Conservation (phyloP, 2,113 vertebrate species). For the Addax nasomaculatus region DNA sequence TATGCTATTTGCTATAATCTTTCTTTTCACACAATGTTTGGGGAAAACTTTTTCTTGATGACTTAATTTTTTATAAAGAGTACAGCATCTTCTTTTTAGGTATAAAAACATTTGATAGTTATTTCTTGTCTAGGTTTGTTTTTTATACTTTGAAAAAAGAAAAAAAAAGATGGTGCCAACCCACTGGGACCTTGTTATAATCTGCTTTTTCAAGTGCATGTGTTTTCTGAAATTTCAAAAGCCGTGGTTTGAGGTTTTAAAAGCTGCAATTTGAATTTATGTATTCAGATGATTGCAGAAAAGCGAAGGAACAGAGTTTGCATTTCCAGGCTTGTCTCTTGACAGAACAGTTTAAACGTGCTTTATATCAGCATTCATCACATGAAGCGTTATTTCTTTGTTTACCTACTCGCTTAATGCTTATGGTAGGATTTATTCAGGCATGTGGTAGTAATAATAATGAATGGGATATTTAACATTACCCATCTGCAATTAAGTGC, state of each 20-base stretch:
- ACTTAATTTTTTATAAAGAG: slow-evolving; percentile 38
- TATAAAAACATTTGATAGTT: slow-evolving; percentile 42
- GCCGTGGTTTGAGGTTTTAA: slow-evolving; percentile 48
- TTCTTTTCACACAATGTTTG: neutral
- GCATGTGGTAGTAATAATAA: slow-evolving; percentile 62
- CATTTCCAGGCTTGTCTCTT: slow-evolving; percentile 60
- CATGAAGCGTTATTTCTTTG: slow-evolving; percentile 70
- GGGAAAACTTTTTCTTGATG: neutral
- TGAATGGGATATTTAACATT: slow-evolving; percentile 71
- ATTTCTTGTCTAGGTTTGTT: slow-evolving; percentile 33
- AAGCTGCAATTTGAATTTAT: slow-evolving; percentile 46
- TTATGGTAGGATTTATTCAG: slow-evolving; percentile 73
- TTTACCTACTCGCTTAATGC: slow-evolving; percentile 71
- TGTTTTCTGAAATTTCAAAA: slow-evolving; percentile 61
- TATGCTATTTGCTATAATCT: neutral
- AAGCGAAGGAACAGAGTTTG: slow-evolving; percentile 32
- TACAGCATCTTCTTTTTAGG: slow-evolving; percentile 29
- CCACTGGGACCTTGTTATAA: neutral
- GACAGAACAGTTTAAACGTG: slow-evolving; percentile 59
- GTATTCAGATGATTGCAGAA: slow-evolving; percentile 59
- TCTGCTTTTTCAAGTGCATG: slow-evolving; percentile 34
- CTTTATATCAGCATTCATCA: slow-evolving; percentile 65
- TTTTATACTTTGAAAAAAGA: slow-evolving; percentile 32
- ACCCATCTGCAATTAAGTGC: slow-evolving; percentile 71
- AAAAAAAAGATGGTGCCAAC: slow-evolving; percentile 35